Percentiles rank a stretch among this genome's conserved stretches.
phyloP scores from a whole-genome alignment of 2,797 vertebrate genomes.

The Bovichtus variegatus region DNA sequence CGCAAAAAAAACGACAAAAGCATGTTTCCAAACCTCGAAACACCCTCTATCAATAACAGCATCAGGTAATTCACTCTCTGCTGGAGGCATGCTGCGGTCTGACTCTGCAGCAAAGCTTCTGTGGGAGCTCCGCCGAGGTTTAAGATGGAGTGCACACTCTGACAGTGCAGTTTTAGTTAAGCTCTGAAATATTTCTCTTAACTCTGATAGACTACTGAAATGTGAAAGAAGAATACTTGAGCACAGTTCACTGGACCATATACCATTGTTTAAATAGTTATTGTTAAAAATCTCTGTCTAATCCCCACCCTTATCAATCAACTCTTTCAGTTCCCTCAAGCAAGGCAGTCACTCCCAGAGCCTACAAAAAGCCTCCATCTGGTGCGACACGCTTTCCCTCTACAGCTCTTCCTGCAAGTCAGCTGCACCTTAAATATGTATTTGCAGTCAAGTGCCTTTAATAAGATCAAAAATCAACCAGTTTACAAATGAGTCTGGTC shows the following conservation, averaged over 20 bases:
- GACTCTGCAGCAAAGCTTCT: conserved; percentile 38
- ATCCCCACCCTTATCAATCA: neutral
- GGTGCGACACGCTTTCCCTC: neutral
- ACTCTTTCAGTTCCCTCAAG: neutral
- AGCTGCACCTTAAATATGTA: neutral
- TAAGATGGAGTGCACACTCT: conserved; percentile 11
- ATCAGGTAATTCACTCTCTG: conserved; percentile 44
- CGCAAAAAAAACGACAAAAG: conserved; percentile 44
- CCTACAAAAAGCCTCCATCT: neutral
- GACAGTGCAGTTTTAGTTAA: conserved; percentile 18
- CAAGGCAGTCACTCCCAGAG: neutral
- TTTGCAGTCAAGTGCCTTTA: neutral
- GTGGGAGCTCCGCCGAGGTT: conserved; percentile 23
- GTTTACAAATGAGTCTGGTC: neutral
- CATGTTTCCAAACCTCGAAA: conserved; percentile 46
- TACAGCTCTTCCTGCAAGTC: neutral
- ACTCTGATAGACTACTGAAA: neutral
- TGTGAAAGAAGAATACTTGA: neutral
- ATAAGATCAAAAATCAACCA: neutral
- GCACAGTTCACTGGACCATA: neutral
- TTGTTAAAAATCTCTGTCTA: neutral
- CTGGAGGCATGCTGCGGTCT: conserved; percentile 38
- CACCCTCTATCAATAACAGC: conserved; percentile 39
- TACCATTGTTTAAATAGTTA: neutral
- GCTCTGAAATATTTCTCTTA: conserved; percentile 20